phyloP scores from a whole-genome alignment of 2,113 vertebrate genomes.

The Chaetodon auriga region DNA sequence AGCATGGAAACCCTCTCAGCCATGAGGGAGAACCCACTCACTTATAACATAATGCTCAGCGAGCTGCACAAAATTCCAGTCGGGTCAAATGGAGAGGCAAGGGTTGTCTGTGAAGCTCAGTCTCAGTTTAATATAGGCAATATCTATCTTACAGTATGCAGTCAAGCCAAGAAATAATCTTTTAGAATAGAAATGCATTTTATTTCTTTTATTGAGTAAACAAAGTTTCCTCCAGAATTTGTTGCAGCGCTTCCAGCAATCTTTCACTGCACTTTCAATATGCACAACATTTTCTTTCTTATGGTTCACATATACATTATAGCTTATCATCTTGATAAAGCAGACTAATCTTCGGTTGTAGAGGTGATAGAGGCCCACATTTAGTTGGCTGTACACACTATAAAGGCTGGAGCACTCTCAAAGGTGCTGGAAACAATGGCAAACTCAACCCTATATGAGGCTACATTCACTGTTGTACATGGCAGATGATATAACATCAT shows the following conservation, averaged over 20 bases:
- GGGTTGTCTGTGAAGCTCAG: not conserved
- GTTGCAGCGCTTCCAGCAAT: not conserved
- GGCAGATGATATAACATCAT: not conserved
- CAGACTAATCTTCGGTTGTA: not conserved
- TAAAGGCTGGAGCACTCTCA: not conserved
- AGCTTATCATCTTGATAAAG: not conserved
- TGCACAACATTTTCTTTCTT: not conserved
- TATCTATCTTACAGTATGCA: not conserved
- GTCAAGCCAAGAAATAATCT: not conserved
- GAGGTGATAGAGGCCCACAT: not conserved
- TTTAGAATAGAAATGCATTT: slow-evolving; percentile 8
- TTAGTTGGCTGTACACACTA: not conserved
- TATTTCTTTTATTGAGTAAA: not conserved
- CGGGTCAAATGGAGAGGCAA: slow-evolving; percentile 56
- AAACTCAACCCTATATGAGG: not conserved
- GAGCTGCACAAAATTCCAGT: slow-evolving; percentile 47
- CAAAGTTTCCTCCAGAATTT: not conserved
- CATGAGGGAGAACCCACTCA: slow-evolving; percentile 54
- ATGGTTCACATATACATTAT: not conserved
- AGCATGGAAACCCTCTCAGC: slow-evolving; percentile 70
- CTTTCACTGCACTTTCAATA: not conserved
- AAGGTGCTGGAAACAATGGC: not conserved
- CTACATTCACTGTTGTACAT: not conserved
- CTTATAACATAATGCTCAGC: slow-evolving; percentile 56
- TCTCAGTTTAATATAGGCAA: not conserved